phyloP scores from a whole-genome alignment of 2,888 invertebrate species.

The Amblyjoppa proteus region DNA sequence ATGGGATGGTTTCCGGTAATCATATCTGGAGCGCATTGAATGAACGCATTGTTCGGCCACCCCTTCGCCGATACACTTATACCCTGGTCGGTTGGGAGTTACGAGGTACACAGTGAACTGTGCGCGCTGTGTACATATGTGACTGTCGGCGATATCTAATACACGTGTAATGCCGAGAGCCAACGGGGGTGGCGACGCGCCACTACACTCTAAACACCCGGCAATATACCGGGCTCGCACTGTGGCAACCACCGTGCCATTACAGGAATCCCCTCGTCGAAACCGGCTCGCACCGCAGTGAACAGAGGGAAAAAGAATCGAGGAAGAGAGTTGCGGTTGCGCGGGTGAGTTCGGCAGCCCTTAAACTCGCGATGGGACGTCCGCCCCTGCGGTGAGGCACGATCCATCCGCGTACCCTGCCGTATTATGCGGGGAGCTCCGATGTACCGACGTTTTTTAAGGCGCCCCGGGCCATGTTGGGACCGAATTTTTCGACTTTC shows the following conservation, averaged over 20 bases:
- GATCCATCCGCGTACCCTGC: conserved; percentile 20
- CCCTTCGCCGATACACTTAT: conserved; percentile 80
- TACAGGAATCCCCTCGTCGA: conserved; percentile 54
- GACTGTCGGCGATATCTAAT: conserved; percentile 38
- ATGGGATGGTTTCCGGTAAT: conserved; percentile 85
- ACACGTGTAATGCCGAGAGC: conserved; percentile 35
- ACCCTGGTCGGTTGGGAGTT: conserved; percentile 59
- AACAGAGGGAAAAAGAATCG: conserved; percentile 35
- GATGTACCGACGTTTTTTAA: conserved; percentile 18
- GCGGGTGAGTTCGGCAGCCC: conserved; percentile 70
- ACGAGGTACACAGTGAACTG: conserved; percentile 19
- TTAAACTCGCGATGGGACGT: conserved; percentile 71
- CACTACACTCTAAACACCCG: conserved; percentile 55
- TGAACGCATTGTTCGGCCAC: conserved; percentile 83
- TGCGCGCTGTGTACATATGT: conserved; percentile 20
- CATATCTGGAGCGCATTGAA: conserved; percentile 84
- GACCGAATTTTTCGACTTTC: conserved; percentile 50
- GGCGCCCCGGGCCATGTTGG: conserved; percentile 35
- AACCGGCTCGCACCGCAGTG: conserved; percentile 12
- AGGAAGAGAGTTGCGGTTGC: conserved; percentile 39
- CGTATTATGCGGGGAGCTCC: conserved; percentile 26
- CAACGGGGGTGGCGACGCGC: conserved; percentile 50
- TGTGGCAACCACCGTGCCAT: conserved; percentile 52
- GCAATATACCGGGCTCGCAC: conserved; percentile 20
- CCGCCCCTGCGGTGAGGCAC: conserved; percentile 64